Evolutionary conservation across 1,140 invertebrate species (phyloP).

Genomic region (Cotesia typhae): DNA sequence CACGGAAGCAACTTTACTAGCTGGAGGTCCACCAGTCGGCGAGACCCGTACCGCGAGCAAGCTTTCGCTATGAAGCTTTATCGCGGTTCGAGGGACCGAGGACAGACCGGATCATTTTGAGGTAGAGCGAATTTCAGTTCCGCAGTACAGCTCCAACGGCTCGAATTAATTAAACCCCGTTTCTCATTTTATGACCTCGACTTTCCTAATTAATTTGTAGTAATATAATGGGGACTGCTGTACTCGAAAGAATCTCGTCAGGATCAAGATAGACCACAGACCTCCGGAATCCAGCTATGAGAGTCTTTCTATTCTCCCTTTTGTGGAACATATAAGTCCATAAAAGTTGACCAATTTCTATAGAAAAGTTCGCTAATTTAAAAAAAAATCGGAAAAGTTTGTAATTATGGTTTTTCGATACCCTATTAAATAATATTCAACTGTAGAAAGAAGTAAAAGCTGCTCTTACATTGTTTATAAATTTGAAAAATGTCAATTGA

Average conservation of each 20-base stretch:
- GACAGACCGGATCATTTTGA: conserved; percentile 22
- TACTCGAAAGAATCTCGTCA: not conserved
- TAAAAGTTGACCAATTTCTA: no score
- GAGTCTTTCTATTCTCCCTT: no score
- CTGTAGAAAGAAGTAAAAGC: no score
- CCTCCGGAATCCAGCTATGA: not conserved
- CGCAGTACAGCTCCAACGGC: conserved; percentile 12
- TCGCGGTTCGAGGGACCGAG: conserved; percentile 12
- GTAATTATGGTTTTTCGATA: no score
- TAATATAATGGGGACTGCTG: conserved; percentile 35
- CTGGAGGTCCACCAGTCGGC: not conserved
- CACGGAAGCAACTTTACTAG: conserved; percentile 18
- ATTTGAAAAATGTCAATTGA: no score
- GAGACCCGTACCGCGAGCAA: conserved; percentile 9
- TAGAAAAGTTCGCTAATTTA: no score
- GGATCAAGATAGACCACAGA: conserved; percentile 26
- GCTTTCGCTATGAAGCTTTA: conserved; percentile 21
- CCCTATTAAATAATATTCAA: no score
- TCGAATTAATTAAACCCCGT: conserved; percentile 43
- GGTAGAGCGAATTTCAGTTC: conserved; percentile 33
- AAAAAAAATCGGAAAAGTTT: no score
- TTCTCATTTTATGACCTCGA: conserved; percentile 41
- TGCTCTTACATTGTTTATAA: no score
- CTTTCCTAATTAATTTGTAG: conserved; percentile 42
- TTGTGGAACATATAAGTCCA: no score